These are phyloP conservation scores for Chaenodraco wilsoni DNA, from an alignment of 2,797 vertebrate genomes.

Conservation along the genomic window DNA sequence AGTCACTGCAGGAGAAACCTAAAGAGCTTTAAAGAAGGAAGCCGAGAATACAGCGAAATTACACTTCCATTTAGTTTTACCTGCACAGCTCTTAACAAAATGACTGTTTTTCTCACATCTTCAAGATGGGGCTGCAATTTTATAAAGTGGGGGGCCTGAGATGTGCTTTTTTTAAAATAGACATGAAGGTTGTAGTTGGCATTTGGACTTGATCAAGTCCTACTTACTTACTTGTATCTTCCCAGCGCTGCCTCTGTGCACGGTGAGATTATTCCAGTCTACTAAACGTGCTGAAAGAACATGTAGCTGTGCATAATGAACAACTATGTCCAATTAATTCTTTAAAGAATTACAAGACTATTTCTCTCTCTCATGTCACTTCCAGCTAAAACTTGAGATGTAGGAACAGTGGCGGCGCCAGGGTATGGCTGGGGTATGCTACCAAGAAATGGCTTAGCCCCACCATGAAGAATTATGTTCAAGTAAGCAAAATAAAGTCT, in stretches of 20 bases:
- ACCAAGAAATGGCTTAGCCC: too few relatives aligned
- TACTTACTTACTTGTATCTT: conserved; percentile 30
- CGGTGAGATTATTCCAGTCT: conserved; percentile 19
- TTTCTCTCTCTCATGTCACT: not conserved
- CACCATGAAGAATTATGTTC: too few relatives aligned
- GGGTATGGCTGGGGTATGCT: too few relatives aligned
- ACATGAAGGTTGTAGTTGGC: conserved; percentile 43
- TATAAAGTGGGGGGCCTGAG: conserved; percentile 39
- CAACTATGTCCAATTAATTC: conserved; percentile 23
- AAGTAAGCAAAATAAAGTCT: too few relatives aligned
- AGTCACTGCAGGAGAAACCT: conserved; percentile 6
- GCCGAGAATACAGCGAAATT: conserved; percentile 42
- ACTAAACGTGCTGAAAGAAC: conserved; percentile 21
- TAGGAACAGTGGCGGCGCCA: too few relatives aligned
- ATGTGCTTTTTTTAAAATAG: conserved; percentile 45
- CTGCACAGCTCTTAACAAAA: conserved; percentile 68
- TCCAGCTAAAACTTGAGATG: not conserved
- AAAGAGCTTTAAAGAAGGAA: conserved; percentile 19
- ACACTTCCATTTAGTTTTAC: conserved; percentile 56
- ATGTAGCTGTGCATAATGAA: conserved; percentile 22
- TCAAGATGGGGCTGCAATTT: conserved; percentile 47
- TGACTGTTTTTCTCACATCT: conserved; percentile 52
- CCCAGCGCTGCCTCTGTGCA: conserved; percentile 5
- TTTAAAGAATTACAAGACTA: conserved; percentile 19
- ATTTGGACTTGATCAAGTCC: conserved; percentile 53